These are phyloP conservation scores for Serrognathus titanus DNA, from an alignment of 2,888 invertebrate genomes.

Conservation along the genomic window DNA sequence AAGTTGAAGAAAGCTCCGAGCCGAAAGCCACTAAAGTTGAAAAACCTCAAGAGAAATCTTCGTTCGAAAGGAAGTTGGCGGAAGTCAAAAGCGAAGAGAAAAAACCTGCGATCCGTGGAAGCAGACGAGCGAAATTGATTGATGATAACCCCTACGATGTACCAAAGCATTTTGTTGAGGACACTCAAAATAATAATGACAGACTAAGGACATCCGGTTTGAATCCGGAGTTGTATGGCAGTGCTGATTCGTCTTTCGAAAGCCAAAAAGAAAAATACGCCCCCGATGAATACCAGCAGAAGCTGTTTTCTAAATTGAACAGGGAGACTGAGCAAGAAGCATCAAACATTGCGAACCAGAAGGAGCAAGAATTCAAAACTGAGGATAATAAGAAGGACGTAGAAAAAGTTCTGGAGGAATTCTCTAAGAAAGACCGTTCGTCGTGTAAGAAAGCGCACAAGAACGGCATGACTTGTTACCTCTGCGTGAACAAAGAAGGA, in stretches of 20 bases:
- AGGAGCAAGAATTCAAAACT: conserved; percentile 34
- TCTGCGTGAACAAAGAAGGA: conserved; percentile 67
- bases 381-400: conserved; percentile 57
- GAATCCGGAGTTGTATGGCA: conserved; percentile 28
- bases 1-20: conserved; percentile 43
- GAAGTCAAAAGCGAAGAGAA: conserved; percentile 9
- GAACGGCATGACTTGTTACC: conserved; percentile 74
- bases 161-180: conserved; percentile 36
- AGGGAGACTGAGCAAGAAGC: conserved; percentile 24
- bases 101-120: background rate
- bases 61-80: conserved; percentile 11
- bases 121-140: conserved; percentile 22
- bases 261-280: conserved; percentile 37
- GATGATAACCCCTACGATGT: conserved; percentile 34
- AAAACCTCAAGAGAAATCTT: background rate
- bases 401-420: conserved; percentile 68
- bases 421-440: conserved; percentile 68
- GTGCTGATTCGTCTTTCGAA: conserved; percentile 16
- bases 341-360: conserved; percentile 49
- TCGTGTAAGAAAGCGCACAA: conserved; percentile 68
- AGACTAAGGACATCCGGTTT: conserved; percentile 16
- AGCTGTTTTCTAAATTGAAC: conserved; percentile 44
- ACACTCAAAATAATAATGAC: conserved; percentile 16
- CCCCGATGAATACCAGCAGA: conserved; percentile 51
- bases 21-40: conserved; percentile 22